Base-by-base conservation (phyloP, 2,797 vertebrate genomes). In the Poliocrania exsul region DNA sequence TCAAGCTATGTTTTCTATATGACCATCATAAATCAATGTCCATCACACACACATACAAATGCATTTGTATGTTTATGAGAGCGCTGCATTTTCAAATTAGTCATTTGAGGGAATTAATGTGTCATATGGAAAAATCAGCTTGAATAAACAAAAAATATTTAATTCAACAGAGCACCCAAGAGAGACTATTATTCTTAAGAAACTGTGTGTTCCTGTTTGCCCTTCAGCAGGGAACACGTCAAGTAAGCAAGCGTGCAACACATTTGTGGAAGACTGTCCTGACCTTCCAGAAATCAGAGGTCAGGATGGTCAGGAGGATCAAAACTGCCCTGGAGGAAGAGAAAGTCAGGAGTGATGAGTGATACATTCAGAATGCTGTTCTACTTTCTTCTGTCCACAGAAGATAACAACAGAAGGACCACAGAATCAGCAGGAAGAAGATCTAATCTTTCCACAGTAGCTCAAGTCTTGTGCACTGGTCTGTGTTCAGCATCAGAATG, bases 151-250 rank as follows among this genome's bases (percentile, higher is more conserved):
- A 72, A 61, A 57, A 83, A 61, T 38, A 75, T 60, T 37, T 50
- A 89, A 84, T 90, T 86, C 65, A 82, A 38, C 9, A 0, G 51
- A 85, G 51, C 0, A 0, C 89, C 21, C 7, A 6, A 85, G 79
- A 80, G n/a, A 85, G 66, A 82, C 23, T 33, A 56, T 79, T 95
- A 84, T 62, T 92, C 66, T 81, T 92, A 69, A 88, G 29, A 92
- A 90, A 92, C 57, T 40, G 12, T 14, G 37, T 91, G 62, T 70
- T 85, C 78, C 72, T 66, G 25, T 85, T 93, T 89, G 75, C 20
- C 33, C 56, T 92, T 87, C 85, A 82, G 81, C 67, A 54, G 50
- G 56, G 37, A 93, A 92, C 56, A 37, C 9, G 38, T 35, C 38
- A 58, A 75, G 47, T 54, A 72, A 75, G 81, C 19, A 89, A 87